phyloP scores from a whole-genome alignment of 2,113 vertebrate species.

The Anolis carolinensis region DNA sequence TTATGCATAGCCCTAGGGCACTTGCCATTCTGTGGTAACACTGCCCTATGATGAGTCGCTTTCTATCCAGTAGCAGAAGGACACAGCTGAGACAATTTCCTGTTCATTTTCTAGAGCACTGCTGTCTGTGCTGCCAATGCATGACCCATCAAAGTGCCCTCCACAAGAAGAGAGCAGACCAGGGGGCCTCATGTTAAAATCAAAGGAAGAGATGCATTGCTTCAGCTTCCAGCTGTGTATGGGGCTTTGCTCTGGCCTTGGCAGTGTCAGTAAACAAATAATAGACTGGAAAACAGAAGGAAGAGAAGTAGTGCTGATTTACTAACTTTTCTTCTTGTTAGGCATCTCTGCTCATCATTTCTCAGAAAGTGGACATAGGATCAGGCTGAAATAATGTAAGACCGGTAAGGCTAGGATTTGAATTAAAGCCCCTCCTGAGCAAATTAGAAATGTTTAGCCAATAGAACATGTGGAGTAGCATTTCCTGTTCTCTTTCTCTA shows the following conservation, averaged over 20 bases:
- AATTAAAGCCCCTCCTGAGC: not conserved
- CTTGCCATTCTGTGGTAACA: not conserved
- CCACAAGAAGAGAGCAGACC: not conserved
- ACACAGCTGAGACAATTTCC: slow-evolving; percentile 11
- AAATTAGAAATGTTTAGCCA: not conserved
- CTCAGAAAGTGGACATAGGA: not conserved
- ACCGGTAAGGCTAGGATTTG: too few species aligned
- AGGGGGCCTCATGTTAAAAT: not conserved
- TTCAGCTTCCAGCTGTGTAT: not conserved
- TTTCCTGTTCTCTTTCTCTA: too few species aligned
- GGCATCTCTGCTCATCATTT: not conserved
- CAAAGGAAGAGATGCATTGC: not conserved
- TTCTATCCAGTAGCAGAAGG: not conserved
- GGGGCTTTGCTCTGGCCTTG: not conserved
- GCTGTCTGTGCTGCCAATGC: not conserved
- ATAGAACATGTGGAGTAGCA: too few species aligned
- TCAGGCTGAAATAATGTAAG: not conserved
- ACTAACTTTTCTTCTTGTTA: not conserved
- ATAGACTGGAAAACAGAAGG: not conserved
- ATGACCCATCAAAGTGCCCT: not conserved
- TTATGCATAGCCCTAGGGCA: not conserved
- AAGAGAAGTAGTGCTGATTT: not conserved
- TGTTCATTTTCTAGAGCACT: not conserved
- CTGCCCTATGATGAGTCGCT: not conserved
- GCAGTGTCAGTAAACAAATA: slow-evolving; percentile 5